Evolutionary conservation across 2,113 vertebrate genomes (phyloP).

Genomic region (Craseonycteris thonglongyai): DNA sequence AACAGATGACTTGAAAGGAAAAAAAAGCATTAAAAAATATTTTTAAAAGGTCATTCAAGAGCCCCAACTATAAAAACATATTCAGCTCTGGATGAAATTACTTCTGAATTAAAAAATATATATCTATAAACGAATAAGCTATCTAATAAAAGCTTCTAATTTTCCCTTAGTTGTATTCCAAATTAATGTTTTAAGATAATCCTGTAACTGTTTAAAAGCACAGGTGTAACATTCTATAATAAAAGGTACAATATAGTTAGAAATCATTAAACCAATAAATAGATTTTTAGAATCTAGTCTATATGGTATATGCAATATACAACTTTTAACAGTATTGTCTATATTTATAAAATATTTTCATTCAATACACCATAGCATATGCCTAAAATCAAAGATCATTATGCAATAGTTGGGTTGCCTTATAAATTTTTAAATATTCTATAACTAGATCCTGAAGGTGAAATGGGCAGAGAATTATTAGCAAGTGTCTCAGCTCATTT

Average conservation of each 20-base stretch:
- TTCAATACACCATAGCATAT: not conserved
- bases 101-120: conserved; percentile 18
- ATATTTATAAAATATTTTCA: conserved; percentile 10
- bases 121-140: conserved; percentile 26
- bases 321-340: not conserved
- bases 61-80: not conserved
- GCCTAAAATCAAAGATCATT: not conserved
- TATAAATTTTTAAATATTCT: conserved; percentile 19
- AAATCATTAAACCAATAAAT: not conserved
- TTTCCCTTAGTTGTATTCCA: conserved; percentile 5
- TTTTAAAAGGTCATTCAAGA: conserved; percentile 15
- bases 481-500: not conserved
- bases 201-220: not conserved
- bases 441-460: not conserved
- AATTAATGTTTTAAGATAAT: conserved; percentile 21
- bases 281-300: not conserved
- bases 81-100: conserved; percentile 29
- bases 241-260: not conserved
- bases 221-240: not conserved
- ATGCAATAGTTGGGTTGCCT: not conserved
- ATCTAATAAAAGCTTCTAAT: not conserved
- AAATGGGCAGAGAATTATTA: not conserved
- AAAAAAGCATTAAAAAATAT: not conserved
- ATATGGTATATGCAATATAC: not conserved
- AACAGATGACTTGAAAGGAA: conserved; percentile 87